A percentile compares a stretch with the other conserved stretches of the same genome.
These are phyloP conservation scores for Drosophila neonasuta DNA, from an alignment of 2,888 invertebrate genomes.

Conservation along the genomic window DNA sequence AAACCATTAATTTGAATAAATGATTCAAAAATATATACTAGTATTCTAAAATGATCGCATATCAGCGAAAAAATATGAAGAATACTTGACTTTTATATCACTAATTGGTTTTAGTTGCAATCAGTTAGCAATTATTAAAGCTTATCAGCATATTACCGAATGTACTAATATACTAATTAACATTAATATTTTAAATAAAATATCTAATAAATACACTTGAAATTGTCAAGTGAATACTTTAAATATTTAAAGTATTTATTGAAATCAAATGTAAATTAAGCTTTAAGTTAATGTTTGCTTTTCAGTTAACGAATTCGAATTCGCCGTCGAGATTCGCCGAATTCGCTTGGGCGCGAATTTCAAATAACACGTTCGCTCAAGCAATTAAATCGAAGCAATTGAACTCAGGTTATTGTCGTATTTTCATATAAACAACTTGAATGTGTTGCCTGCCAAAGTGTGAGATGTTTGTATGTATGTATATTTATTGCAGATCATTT, in stretches of 20 bases:
- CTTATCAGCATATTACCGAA: no score
- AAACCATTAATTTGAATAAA: background rate
- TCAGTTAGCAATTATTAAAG: no score
- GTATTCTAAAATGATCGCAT: background rate
- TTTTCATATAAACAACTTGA: background rate
- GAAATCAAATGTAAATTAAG: background rate
- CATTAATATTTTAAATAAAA: no score
- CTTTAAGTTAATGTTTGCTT: background rate
- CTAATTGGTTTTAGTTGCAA: no score
- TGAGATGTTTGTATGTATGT: background rate
- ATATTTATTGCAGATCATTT: background rate
- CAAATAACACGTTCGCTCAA: background rate
- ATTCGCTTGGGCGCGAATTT: background rate
- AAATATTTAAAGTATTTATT: background rate
- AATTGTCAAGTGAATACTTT: no score
- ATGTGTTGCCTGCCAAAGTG: background rate
- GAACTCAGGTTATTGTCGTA: background rate
- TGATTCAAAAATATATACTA: background rate
- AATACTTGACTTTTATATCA: no score
- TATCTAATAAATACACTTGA: no score
- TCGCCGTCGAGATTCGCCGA: background rate
- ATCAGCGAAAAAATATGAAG: background rate
- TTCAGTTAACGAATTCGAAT: background rate
- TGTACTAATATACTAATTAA: no score
- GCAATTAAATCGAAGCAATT: background rate